A percentile compares a stretch with the other conserved stretches of the same genome.
phyloP scores from a whole-genome alignment of 2,797 vertebrate genomes.

The Paramormyrops hopkinsi region DNA sequence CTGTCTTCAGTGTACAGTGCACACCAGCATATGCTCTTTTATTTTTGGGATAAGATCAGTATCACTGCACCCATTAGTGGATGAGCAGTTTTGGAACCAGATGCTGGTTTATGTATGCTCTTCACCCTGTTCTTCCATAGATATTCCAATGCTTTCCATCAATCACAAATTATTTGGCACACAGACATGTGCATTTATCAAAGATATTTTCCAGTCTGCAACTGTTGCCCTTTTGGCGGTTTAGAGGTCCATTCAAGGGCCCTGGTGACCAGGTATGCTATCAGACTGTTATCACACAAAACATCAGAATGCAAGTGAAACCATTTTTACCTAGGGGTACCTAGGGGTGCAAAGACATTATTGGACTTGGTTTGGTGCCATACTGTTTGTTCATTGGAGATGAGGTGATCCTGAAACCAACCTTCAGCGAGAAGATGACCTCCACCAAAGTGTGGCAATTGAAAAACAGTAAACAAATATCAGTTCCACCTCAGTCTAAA shows the following conservation, averaged over 20 bases:
- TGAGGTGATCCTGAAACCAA: background rate
- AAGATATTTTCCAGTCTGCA: background rate
- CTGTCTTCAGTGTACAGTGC: background rate
- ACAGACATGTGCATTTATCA: background rate
- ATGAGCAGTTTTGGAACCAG: background rate
- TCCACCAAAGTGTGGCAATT: background rate
- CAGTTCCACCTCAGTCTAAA: background rate
- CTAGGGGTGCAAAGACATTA: background rate
- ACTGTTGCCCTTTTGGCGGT: background rate
- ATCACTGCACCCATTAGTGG: background rate
- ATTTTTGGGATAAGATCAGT: background rate
- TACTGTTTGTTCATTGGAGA: background rate
- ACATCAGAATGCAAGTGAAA: background rate
- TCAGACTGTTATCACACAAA: background rate
- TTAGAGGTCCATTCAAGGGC: background rate
- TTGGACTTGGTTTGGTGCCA: background rate
- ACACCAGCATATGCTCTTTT: background rate
- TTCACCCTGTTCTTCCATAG: background rate
- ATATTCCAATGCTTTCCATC: background rate
- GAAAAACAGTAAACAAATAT: background rate
- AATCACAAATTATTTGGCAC: background rate
- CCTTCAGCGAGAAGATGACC: background rate
- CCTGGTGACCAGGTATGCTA: background rate
- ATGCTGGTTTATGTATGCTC: background rate
- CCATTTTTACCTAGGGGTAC: background rate